Evolutionary conservation across 2,113 vertebrate species (phyloP), one percentile per base, ranked within the genome.

Genomic region (Psephotus haematonotus): DNA sequence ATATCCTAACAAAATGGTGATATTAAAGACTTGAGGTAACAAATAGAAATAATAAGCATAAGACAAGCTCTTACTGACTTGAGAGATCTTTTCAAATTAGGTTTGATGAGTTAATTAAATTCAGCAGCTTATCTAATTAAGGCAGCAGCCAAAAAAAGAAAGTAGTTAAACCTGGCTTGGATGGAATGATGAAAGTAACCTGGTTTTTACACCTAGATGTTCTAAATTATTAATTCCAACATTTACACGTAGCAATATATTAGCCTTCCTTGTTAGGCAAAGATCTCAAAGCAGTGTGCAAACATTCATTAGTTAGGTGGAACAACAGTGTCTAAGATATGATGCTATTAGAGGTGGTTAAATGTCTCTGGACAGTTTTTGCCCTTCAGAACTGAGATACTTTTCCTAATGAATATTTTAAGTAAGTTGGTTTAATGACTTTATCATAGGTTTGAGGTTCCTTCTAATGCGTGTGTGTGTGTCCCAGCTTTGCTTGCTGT

Each of bases 41-140:
- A 86, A 89, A 95, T 79, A 95, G 60, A 74, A 96, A 88, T 64
- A 79, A 88, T 29, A 92, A 90, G 64, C 71, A 59, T 27, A 81
- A 71, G 72, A 93, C 37, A 84, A 90, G 67, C 37, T 89, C 82
- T 92, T 75, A 88, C 41, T 86, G 72, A 89, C 17, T 92, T 78
- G 39, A 94, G 79, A 90, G 59, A 86, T 86, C 65, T 93, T 95
- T 95, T 55, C 59, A 94, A 93, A 93, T 95, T 88, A 93, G 22
- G 35, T 93, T 95, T 97, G 91, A 97, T 93, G 68, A 97, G 72
- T 94, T 96, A 96, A 97, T 97, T 97, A 94, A 94, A 95, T 96
- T 90, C 79, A 91, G 50, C 62, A 82, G 28, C 65, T 94, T 83
- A 95, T 89, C 80, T 92, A 92, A 97, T 95, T 94, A 95, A 88